Percentiles rank a stretch among this genome's conserved stretches.
Evolutionary conservation across 2,888 invertebrate genomes (phyloP).

Genomic region (Crepidodera aurea): DNA sequence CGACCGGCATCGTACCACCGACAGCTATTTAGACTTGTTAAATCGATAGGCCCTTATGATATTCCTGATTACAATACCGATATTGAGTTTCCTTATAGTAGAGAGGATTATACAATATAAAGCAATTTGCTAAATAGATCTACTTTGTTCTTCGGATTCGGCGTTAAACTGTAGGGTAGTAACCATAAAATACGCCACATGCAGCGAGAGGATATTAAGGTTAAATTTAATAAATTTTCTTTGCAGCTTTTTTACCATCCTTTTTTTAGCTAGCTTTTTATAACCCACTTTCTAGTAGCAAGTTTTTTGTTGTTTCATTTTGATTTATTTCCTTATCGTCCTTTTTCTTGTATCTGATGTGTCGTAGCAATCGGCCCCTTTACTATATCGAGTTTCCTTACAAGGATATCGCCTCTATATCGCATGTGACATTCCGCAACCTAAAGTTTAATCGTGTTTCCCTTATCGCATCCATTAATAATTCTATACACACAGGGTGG

Average conservation of each 20-base stretch:
- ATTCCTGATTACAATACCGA: conserved; percentile 39
- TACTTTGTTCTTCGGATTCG: too few relatives aligned
- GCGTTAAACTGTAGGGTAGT: too few relatives aligned
- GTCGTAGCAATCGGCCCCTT: not conserved
- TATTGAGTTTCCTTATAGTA: conserved; percentile 30
- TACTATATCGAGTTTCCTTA: conserved; percentile 30
- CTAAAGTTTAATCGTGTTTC: conserved; percentile 24
- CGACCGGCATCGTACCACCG: conserved; percentile 32
- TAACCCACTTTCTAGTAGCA: too few relatives aligned
- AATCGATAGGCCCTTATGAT: conserved; percentile 46
- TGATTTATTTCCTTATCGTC: not conserved
- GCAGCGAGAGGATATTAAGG: too few relatives aligned
- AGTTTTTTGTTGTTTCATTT: too few relatives aligned
- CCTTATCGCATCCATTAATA: conserved; percentile 16
- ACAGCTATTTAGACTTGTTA: conserved; percentile 40
- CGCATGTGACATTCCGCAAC: conserved; percentile 28
- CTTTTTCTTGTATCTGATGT: not conserved
- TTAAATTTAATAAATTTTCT: too few relatives aligned
- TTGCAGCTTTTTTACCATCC: too few relatives aligned
- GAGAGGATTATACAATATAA: not conserved
- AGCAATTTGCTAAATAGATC: too few relatives aligned
- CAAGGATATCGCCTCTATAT: conserved; percentile 23
- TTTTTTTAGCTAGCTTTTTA: too few relatives aligned
- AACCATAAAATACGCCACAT: too few relatives aligned
- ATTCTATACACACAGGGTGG: conserved; percentile 6